Evolutionary conservation across 53 echinoderm and acorn worm species (phyloP).

Genomic region (Crossaster papposus): DNA sequence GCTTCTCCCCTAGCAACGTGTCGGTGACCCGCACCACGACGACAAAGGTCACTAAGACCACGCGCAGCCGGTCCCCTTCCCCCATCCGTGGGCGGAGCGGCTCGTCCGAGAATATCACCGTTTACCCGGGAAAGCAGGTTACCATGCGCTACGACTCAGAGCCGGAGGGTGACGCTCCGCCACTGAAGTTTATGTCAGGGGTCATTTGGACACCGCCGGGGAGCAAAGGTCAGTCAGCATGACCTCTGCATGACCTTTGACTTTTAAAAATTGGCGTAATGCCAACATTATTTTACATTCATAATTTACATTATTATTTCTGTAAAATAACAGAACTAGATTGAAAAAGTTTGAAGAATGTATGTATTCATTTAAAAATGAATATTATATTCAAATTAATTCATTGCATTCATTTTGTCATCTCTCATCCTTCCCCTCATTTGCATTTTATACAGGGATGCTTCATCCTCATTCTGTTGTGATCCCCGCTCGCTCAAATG

Average conservation of each 20-base stretch:
- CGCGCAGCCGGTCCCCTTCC: conserved; percentile 86
- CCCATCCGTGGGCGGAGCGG: conserved; percentile 66
- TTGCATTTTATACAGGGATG: conserved; percentile 56
- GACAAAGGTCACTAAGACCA: conserved; percentile 81
- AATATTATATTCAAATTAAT: background rate
- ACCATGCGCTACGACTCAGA: conserved; percentile 60
- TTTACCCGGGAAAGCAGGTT: conserved; percentile 16
- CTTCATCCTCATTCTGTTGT: conserved; percentile 55
- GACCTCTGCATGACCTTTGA: conserved; percentile 13
- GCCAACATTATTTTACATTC: background rate
- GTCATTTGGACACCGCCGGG: conserved; percentile 51
- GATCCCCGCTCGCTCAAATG: conserved; percentile 58
- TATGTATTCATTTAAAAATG: background rate
- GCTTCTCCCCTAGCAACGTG: conserved; percentile 82
- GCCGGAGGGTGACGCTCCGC: conserved; percentile 56
- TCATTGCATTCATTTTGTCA: conserved; percentile 19
- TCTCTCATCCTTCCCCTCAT: conserved; percentile 46
- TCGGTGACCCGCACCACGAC: conserved; percentile 83
- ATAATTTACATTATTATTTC: too few species aligned
- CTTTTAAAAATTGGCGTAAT: background rate
- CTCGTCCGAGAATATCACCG: conserved; percentile 35
- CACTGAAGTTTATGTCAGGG: conserved; percentile 58
- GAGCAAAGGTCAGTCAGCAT: conserved; percentile 72
- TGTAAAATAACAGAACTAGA: too few species aligned
- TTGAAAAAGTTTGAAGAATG: too few species aligned